Conservation (phyloP, 2,797 vertebrate genomes). For the Chelidonichthys spinosus region DNA sequence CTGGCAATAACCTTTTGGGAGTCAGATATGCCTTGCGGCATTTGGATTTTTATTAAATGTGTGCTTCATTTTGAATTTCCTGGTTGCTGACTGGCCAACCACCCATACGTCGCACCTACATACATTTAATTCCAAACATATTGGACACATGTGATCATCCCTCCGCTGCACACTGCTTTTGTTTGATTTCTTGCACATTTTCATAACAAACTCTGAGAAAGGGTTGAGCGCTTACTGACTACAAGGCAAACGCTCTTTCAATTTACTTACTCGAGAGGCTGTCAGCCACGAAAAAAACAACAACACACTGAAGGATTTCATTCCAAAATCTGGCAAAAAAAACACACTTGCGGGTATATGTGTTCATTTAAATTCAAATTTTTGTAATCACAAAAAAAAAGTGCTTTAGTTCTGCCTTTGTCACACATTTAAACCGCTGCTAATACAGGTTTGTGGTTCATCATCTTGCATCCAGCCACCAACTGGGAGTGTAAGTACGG, state of each 20-base stretch:
- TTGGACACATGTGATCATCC: conserved; percentile 33
- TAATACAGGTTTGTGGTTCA: conserved; percentile 10
- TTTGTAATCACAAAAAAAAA: conserved; percentile 9
- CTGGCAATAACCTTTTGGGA: conserved; percentile 39
- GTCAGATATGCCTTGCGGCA: conserved; percentile 40
- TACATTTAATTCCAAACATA: conserved; percentile 46
- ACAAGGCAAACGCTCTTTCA: conserved; percentile 32
- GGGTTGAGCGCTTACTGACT: conserved; percentile 15
- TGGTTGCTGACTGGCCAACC: conserved; percentile 55
- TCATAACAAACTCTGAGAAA: conserved; percentile 31
- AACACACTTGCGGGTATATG: background rate
- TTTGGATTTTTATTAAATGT: conserved; percentile 54
- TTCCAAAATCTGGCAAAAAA: conserved; percentile 3
- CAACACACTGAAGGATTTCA: conserved; percentile 9
- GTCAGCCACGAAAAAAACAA: conserved; percentile 18
- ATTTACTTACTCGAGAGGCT: conserved; percentile 21
- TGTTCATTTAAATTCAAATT: conserved; percentile 15
- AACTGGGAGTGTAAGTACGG: background rate
- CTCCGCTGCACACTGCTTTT: conserved; percentile 27
- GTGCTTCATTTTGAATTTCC: conserved; percentile 62
- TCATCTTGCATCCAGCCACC: background rate
- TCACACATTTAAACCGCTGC: background rate
- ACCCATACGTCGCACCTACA: conserved; percentile 30
- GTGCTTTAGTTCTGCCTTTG: background rate
- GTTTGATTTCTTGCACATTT: conserved; percentile 39